Evolutionary conservation across 2,888 invertebrate species (phyloP).

Genomic region (Ornithoptera priamus): DNA sequence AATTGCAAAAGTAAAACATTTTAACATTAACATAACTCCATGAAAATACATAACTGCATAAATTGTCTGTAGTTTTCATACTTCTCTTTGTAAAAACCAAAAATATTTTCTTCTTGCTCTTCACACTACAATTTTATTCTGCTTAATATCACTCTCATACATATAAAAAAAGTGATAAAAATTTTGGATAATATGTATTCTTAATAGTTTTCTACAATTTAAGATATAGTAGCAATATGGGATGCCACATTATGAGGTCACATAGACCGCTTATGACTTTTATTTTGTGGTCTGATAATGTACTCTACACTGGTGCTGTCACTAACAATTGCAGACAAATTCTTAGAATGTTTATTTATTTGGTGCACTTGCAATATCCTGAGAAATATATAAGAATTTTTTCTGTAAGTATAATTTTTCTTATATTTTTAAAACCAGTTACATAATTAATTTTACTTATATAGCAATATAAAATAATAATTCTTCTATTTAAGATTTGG

Average conservation of each 20-base stretch:
- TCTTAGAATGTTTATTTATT: slow-evolving; percentile 55
- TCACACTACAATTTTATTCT: too few relatives aligned
- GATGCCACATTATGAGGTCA: slow-evolving; percentile 57
- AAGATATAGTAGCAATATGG: slow-evolving; percentile 57
- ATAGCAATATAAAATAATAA: neutral
- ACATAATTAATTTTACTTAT: neutral
- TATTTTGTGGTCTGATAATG: slow-evolving; percentile 60
- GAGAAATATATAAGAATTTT: slow-evolving; percentile 58
- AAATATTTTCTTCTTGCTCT: too few relatives aligned
- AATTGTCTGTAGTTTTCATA: too few relatives aligned
- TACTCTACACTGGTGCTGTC: slow-evolving; percentile 57
- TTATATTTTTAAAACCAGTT: neutral
- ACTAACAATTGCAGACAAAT: slow-evolving; percentile 60
- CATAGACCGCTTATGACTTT: slow-evolving; percentile 64
- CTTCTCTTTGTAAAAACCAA: too few relatives aligned
- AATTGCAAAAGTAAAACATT: too few relatives aligned
- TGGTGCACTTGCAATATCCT: slow-evolving; percentile 64
- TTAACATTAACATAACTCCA: too few relatives aligned
- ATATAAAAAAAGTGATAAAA: neutral
- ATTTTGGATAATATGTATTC: neutral
- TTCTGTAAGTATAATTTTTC: slow-evolving; percentile 49
- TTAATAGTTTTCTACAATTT: slow-evolving; percentile 5
- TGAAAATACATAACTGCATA: too few relatives aligned
- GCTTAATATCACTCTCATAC: too few relatives aligned
- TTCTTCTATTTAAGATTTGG: slow-evolving; percentile 56